These are phyloP conservation scores for Tolmerus cingulatus DNA, from an alignment of 2,888 invertebrate species.

Conservation along the genomic window DNA sequence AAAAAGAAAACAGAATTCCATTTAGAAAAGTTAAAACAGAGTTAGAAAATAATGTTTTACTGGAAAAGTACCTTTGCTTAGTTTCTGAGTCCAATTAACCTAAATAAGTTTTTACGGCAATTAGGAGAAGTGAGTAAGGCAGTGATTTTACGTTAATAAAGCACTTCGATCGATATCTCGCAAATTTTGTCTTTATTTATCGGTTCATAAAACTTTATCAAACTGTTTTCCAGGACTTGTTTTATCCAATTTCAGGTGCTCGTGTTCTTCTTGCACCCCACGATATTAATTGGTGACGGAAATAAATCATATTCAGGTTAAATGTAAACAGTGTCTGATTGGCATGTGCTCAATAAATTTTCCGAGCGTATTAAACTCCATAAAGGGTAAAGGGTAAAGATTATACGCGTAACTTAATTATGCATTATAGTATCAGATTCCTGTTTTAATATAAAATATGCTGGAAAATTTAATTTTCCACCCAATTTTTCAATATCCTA, in stretches of 20 bases:
- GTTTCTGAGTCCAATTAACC: neutral
- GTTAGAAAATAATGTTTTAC: neutral
- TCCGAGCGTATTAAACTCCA: neutral
- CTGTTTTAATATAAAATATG: no score
- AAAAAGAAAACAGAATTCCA: neutral
- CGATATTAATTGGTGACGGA: neutral
- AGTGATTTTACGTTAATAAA: neutral
- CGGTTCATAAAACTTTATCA: neutral
- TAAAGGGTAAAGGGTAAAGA: neutral
- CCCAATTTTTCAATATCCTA: no score
- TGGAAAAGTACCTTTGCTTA: neutral
- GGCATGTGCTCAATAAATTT: neutral
- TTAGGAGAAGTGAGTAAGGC: neutral
- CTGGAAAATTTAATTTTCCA: no score
- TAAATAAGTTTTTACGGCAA: neutral
- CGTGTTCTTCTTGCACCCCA: neutral
- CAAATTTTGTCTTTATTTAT: neutral
- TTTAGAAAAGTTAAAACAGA: neutral
- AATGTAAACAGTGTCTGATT: neutral
- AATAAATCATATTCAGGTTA: neutral
- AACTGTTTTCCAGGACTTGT: neutral
- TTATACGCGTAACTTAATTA: neutral
- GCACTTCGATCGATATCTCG: neutral
- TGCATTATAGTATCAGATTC: no score
- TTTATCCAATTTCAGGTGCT: neutral